Evolutionary conservation across 2,113 vertebrate species (phyloP).

Genomic region (Cepphus grylle): DNA sequence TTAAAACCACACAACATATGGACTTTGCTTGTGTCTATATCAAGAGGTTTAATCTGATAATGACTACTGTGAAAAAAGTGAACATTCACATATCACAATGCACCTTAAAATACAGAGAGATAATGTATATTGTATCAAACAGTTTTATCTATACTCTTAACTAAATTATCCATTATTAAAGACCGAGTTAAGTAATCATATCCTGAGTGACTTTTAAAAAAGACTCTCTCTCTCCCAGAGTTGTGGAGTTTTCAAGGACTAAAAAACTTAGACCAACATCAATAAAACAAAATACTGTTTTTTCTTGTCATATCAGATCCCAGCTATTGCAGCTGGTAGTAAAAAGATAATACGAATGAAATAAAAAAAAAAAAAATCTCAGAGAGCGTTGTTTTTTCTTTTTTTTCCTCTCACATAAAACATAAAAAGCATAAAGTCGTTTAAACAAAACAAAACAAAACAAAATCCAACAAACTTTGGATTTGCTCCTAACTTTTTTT

Average conservation of each 20-base stretch:
- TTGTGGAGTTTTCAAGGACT: background rate
- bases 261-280: background rate
- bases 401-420: background rate
- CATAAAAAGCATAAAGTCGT: background rate
- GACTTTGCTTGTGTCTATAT: background rate
- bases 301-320: background rate
- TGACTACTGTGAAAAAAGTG: background rate
- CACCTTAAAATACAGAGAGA: background rate
- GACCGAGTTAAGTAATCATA: background rate
- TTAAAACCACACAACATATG: background rate
- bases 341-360: background rate
- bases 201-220: background rate
- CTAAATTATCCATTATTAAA: background rate
- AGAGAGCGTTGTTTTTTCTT: fast-evolving
- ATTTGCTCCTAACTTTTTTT: background rate
- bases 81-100: background rate
- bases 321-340: background rate
- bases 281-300: background rate
- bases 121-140: background rate
- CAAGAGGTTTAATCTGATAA: background rate
- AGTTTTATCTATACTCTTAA: background rate
- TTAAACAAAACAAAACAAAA: too few relatives aligned
- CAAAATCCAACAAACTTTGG: too few relatives aligned
- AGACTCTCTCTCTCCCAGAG: background rate
- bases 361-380: background rate